Evolutionary conservation across 1,140 invertebrate genomes (phyloP).

Genomic region (Akabosia matsudoensis): DNA sequence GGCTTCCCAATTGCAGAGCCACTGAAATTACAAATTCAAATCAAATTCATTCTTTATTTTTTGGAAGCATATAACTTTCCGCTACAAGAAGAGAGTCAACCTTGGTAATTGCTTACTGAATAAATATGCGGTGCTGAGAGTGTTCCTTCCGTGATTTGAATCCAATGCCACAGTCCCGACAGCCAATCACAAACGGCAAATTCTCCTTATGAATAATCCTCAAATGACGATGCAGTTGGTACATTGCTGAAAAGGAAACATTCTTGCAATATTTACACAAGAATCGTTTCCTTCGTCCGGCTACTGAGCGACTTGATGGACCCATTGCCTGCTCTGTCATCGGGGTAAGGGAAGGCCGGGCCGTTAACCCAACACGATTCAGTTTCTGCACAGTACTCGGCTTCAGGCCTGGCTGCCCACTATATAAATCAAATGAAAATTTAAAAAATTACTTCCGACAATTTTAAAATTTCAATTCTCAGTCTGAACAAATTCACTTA

Average conservation of each 20-base stretch:
- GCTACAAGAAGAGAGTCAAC: neutral
- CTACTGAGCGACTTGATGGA: too few relatives aligned
- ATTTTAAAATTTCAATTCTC: too few relatives aligned
- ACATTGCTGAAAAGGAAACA: neutral
- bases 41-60: neutral
- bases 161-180: neutral
- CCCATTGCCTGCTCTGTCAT: too few relatives aligned
- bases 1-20: neutral
- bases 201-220: neutral
- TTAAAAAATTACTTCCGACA: too few relatives aligned
- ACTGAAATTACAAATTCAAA: neutral
- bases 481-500: too few relatives aligned
- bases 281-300: neutral
- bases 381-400: too few relatives aligned
- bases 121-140: neutral
- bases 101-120: neutral
- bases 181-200: neutral
- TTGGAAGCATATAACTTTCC: neutral
- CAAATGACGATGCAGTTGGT: neutral
- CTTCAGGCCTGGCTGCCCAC: too few relatives aligned
- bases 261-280: neutral
- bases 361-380: too few relatives aligned
- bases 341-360: too few relatives aligned
- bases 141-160: neutral
- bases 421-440: too few relatives aligned